phyloP scores from a whole-genome alignment of 2,113 vertebrate genomes.

The Pogona vitticeps region DNA sequence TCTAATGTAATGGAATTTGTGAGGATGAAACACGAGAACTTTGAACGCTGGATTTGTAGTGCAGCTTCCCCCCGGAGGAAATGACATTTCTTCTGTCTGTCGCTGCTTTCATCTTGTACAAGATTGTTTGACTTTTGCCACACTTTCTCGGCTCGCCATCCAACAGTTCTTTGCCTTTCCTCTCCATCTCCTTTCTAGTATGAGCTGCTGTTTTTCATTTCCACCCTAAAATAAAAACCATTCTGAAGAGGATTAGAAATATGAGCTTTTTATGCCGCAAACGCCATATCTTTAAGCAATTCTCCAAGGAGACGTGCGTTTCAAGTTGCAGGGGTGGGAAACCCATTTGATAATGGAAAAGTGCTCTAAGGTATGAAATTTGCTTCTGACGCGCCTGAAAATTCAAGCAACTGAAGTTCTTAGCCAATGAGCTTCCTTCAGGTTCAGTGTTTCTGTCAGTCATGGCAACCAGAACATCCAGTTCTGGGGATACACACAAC shows the following conservation, averaged over 20 bases:
- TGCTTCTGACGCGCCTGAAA: not conserved
- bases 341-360: not conserved
- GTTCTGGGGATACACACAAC: not conserved
- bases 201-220: not conserved
- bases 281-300: not conserved
- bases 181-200: constrained; percentile 2
- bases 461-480: not conserved
- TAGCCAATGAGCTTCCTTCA: not conserved
- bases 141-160: not conserved
- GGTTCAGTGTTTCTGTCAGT: not conserved
- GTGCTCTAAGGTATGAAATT: not conserved
- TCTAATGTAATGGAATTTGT: constrained; percentile 25
- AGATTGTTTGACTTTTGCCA: not conserved
- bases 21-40: constrained; percentile 21
- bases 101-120: not conserved
- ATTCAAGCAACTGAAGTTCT: not conserved
- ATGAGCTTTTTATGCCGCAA: not conserved
- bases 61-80: not conserved
- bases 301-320: not conserved
- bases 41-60: constrained; percentile 41
- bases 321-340: not conserved
- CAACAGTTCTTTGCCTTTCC: not conserved
- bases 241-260: constrained; percentile 33
- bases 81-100: constrained; percentile 11
- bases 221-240: not conserved